A percentile compares a stretch with the other conserved stretches of the same genome.
These are phyloP conservation scores for Sinocyclocheilus maitianheensis DNA, from an alignment of 2,113 vertebrate genomes.

Conservation along the genomic window DNA sequence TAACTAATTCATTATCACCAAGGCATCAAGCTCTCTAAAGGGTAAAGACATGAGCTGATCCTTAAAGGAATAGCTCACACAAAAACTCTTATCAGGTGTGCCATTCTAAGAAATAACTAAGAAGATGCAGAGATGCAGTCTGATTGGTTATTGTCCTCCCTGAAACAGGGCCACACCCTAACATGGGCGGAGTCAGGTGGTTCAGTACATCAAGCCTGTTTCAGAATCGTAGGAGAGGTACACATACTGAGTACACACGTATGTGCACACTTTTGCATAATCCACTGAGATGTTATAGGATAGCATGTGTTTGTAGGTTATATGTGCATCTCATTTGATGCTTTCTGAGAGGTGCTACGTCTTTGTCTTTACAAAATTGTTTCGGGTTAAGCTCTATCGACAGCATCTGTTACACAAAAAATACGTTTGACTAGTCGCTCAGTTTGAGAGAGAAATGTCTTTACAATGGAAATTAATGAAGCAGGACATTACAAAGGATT, in stretches of 20 bases:
- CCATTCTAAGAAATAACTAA: neutral
- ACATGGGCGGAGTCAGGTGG: conserved; percentile 75
- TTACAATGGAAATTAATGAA: neutral
- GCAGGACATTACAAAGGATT: neutral
- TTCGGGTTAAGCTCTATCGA: conserved; percentile 9
- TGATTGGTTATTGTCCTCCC: conserved; percentile 66
- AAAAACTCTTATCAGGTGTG: neutral
- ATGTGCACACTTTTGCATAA: conserved; percentile 19
- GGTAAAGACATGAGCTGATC: neutral
- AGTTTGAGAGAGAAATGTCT: neutral
- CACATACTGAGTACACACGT: conserved; percentile 35
- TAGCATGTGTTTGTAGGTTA: conserved; percentile 45
- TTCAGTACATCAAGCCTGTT: conserved; percentile 79
- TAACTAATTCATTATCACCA: neutral
- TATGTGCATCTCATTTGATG: conserved; percentile 41
- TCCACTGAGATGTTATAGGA: conserved; percentile 6
- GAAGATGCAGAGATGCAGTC: neutral
- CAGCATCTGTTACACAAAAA: neutral
- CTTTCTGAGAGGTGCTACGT: conserved; percentile 29
- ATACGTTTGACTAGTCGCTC: neutral
- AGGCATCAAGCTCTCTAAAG: neutral
- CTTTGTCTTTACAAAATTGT: neutral
- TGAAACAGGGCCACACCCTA: conserved; percentile 74
- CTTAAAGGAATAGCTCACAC: neutral
- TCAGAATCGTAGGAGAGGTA: conserved; percentile 78